phyloP scores from a whole-genome alignment of 2,797 vertebrate species.

The Tenualosa thibaudeaui region DNA sequence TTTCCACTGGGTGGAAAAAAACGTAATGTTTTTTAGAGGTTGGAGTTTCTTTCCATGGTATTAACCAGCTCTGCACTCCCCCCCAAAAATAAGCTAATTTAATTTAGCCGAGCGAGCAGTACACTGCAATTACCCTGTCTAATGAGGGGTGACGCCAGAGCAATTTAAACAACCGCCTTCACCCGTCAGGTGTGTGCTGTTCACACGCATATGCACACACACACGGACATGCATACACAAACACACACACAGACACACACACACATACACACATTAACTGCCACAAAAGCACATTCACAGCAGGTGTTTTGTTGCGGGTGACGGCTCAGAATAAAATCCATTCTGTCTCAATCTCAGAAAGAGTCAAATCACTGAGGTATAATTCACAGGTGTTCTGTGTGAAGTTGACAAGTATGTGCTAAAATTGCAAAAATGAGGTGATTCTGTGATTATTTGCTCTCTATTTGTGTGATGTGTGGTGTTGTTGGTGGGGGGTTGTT shows the following conservation, averaged over 20 bases:
- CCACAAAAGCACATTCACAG: not conserved
- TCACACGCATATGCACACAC: not conserved
- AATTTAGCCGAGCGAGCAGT: not conserved
- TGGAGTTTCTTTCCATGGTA: not conserved
- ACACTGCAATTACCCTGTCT: not conserved
- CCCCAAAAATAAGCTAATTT: conserved; percentile 13
- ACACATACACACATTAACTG: not conserved
- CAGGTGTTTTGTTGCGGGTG: not conserved
- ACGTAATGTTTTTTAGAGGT: not conserved
- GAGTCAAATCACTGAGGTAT: not conserved
- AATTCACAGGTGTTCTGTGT: not conserved
- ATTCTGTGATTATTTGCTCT: not conserved
- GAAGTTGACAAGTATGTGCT: not conserved
- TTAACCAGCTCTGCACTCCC: not conserved
- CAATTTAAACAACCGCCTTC: not conserved
- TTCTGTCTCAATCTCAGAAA: not conserved
- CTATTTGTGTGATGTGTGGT: not conserved
- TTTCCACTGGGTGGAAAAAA: not conserved
- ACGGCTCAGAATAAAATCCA: not conserved
- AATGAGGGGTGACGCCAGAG: conserved; percentile 12
- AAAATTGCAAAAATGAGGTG: not conserved
- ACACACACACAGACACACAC: not conserved
- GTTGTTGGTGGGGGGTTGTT: too few relatives aligned
- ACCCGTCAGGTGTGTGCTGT: not conserved
- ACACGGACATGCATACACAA: not conserved